Evolutionary conservation across 2,888 invertebrate species (phyloP), one percentile per base, ranked within the genome.

Genomic region (Xylophagus ater): DNA sequence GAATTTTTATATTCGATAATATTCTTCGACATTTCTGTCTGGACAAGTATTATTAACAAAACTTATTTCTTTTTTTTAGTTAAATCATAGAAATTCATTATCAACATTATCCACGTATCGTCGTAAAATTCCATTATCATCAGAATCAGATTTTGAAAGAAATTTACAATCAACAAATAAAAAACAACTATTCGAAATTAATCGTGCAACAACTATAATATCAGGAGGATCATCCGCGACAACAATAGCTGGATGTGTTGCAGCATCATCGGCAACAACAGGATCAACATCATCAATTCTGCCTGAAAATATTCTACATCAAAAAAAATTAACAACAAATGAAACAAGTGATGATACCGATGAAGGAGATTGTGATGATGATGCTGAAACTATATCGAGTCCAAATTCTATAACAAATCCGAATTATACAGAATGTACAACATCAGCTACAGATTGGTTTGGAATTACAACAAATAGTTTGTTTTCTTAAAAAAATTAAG

Each of bases 391-490:
- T 23, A 70, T 75, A 46, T 73, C 74, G 31, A 74, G 74, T 48
- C 76, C 75, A 12, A 71, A 72, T 42, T 60, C 62, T 14, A 34
- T 53, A 40, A 51, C 49, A 6, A 56, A 55, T 39, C 55, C 61
- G 44, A 63, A 66, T 51, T 62, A 67, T 34, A 70, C 69, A n/a
- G 73, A 74, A 48, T 72, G 69, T 36, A 72, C 72, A 19, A 72
- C 73, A 6, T 73, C 72, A 6, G 74, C 83, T 53, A 81, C 83
- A 30, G 88, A 88, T 65, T 88, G 87, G 84, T 76, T 84, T 65
- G 88, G 86, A 43, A 78, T 87, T 46, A 88, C 88, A 30, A 86
- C 88, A 52, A 89, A 89, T 63, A 87, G 87, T 71, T 70, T 68
- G 64, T 34, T 17, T 21, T 19, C 4, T n/a, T 13, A 32, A 34